These are phyloP conservation scores for Protaetia brevitarsis DNA, from an alignment of 1,140 invertebrate species.

Conservation along the genomic window DNA sequence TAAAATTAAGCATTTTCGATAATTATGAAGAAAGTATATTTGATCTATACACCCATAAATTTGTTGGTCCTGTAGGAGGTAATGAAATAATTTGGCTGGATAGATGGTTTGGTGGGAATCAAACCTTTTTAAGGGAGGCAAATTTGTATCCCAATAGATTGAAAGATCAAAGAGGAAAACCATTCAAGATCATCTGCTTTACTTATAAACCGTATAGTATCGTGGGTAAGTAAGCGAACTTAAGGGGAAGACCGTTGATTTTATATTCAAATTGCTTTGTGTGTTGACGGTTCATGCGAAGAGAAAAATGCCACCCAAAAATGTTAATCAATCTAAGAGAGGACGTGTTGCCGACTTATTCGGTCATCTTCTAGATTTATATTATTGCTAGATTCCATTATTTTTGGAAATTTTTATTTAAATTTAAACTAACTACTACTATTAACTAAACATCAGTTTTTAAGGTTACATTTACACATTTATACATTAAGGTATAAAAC, in stretches of 20 bases:
- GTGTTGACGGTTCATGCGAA: too few relatives aligned
- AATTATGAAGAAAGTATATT: background rate
- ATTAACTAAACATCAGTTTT: too few relatives aligned
- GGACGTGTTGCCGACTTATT: too few relatives aligned
- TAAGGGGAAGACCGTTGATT: background rate
- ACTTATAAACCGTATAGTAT: conserved; percentile 38
- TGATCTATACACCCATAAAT: background rate
- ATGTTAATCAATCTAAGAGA: too few relatives aligned
- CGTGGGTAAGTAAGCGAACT: conserved; percentile 33
- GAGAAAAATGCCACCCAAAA: too few relatives aligned
- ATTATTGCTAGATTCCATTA: too few relatives aligned
- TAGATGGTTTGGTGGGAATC: conserved; percentile 35
- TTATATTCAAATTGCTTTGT: background rate
- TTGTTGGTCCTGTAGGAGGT: background rate
- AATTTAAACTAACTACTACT: too few relatives aligned
- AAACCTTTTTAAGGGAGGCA: conserved; percentile 28
- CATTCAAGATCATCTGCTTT: conserved; percentile 34
- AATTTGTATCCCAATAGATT: conserved; percentile 41
- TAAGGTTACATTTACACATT: too few relatives aligned
- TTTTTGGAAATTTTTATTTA: too few relatives aligned
- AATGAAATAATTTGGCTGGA: conserved; percentile 29
- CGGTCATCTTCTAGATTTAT: too few relatives aligned
- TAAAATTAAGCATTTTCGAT: too few relatives aligned
- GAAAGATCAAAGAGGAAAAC: conserved; percentile 33
- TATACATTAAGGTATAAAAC: too few relatives aligned